Evolutionary conservation across 2,888 invertebrate genomes (phyloP).

Genomic region (Cephus pulcher): DNA sequence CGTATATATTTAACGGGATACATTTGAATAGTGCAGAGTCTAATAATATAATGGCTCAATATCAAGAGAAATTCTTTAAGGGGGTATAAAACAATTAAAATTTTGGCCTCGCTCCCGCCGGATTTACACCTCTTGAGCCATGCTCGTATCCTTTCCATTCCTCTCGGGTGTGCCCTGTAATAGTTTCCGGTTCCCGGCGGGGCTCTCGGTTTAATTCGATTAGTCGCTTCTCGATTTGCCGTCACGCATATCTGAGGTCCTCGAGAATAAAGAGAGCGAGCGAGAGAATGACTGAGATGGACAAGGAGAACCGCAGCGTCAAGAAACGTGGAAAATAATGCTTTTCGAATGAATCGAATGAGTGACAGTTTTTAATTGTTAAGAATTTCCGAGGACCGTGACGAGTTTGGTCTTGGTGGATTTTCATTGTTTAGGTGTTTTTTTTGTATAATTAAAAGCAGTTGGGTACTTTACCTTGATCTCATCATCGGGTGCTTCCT

Average conservation of each 20-base stretch:
- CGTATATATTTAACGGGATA: neutral
- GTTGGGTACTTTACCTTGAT: conserved; percentile 73
- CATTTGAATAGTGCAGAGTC: neutral
- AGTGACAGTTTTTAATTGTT: too few species aligned
- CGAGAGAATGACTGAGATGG: neutral
- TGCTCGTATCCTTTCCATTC: conserved; percentile 11
- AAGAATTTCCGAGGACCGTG: neutral
- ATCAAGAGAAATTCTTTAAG: conserved; percentile 12
- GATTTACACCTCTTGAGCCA: neutral
- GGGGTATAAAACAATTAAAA: conserved; percentile 3
- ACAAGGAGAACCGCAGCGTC: neutral
- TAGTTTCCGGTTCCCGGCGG: conserved; percentile 29
- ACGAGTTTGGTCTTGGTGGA: neutral
- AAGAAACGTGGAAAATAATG: neutral
- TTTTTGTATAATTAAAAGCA: neutral
- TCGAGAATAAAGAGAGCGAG: neutral
- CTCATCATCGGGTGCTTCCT: conserved; percentile 79
- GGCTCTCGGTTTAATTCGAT: conserved; percentile 28
- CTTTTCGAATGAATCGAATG: neutral
- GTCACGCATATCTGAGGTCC: conserved; percentile 15
- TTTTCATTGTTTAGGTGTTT: neutral
- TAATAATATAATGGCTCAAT: neutral
- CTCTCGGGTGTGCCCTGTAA: conserved; percentile 29
- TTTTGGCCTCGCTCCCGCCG: neutral
- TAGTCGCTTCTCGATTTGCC: conserved; percentile 27